Evolutionary conservation across 1,140 invertebrate species (phyloP).

Genomic region (Diuraphis noxia): DNA sequence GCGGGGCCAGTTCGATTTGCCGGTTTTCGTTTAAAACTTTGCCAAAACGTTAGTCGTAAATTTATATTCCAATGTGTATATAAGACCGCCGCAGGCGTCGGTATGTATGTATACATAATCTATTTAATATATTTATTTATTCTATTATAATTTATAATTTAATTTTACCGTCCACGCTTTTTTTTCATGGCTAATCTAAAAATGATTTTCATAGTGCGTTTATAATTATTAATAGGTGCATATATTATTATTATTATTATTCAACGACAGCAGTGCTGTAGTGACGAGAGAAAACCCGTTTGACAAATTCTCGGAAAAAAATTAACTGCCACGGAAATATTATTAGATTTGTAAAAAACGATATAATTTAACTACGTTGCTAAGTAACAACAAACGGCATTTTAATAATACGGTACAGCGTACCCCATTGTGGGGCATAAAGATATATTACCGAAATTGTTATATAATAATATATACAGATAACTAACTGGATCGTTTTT

Average conservation of each 20-base stretch:
- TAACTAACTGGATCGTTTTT: not conserved
- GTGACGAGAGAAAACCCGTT: not conserved
- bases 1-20: not conserved
- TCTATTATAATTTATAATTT: slow-evolving; percentile 8
- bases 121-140: slow-evolving; percentile 6
- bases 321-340: not conserved
- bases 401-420: not conserved
- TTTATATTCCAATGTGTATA: not conserved
- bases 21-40: slow-evolving; percentile 22
- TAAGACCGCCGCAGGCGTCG: not conserved
- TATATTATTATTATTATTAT: not conserved
- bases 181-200: not conserved
- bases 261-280: not conserved
- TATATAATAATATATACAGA: not conserved
- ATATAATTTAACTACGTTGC: not conserved
- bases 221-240: not conserved
- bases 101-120: not conserved
- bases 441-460: not conserved
- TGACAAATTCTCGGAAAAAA: not conserved
- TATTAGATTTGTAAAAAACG: not conserved
- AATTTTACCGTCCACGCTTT: not conserved
- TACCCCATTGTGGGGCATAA: not conserved
- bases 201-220: not conserved
- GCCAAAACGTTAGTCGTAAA: slow-evolving; percentile 28
- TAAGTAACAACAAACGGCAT: not conserved